Base-by-base conservation (phyloP, 2,797 vertebrate genomes). In the Linurgus olivaceus region DNA sequence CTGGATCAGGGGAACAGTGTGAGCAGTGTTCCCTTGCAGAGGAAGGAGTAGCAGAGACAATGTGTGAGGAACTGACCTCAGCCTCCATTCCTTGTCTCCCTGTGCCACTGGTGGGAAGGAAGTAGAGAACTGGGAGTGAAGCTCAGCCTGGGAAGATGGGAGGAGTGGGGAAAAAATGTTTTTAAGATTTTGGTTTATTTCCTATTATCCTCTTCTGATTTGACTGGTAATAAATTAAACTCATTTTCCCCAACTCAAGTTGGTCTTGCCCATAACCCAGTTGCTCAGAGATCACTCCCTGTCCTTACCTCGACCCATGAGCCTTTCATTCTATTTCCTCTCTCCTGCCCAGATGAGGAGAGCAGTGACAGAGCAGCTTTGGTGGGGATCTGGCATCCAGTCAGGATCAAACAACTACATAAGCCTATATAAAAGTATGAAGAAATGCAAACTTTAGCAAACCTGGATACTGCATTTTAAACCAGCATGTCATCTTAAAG, bases 61-160 rank as follows among this genome's bases (percentile, higher is more conserved):
- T 0, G 0, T 10, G 52, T n/a, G 38, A 86, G 20, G 33, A 47
- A 58, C 44, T 51, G 29, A 61, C 28, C 2, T 5, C 37, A 72
- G 48, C 14, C 37, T 18, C 33, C 48, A 45, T 17, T 55, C n/a
- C 59, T 13, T 10, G 11, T 17, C 3, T 9, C 25, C 33, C 31
- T 47, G 38, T 17, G 13, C 38, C 1, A 0, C 31, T 16, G 23
- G 4, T 8, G 24, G 17, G 50, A 59, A 51, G 6, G 7, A 77
- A 42, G 4, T 2, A 55, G 24, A 73, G 54, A 86, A 31, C 7
- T 6, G 11, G 17, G 24, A 62, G 16, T n/a, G 21, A 38, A 51
- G 25, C 7, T 50, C 25, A 51, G 42, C n/a, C 11, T 11, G 12
- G 29, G 44, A 63, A 48, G 38, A 57, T 18, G 11, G 24, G 9